phyloP scores from a whole-genome alignment of 2,113 vertebrate species.

The Noturus placidus region DNA sequence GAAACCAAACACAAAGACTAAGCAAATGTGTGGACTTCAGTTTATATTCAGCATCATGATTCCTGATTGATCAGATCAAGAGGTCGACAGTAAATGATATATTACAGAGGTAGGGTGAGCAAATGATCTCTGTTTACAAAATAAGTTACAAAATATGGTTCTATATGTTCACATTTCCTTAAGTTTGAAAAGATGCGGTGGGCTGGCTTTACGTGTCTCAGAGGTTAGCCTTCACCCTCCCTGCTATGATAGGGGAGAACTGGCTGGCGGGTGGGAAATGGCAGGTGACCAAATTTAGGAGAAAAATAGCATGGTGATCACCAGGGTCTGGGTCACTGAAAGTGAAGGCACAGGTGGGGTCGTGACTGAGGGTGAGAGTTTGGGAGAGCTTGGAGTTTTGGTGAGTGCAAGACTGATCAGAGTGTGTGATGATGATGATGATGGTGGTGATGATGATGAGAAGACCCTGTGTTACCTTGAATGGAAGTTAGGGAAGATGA shows the following conservation, averaged over 20 bases:
- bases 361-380: constrained; percentile 13
- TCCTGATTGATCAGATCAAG: background rate
- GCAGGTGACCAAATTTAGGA: background rate
- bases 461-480: constrained; percentile 10
- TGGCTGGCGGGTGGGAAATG: background rate
- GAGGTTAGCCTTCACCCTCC: background rate
- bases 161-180: background rate
- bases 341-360: background rate
- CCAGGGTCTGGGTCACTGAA: background rate
- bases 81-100: no score
- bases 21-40: background rate
- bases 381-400: background rate
- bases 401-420: constrained; percentile 14
- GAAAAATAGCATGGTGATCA: background rate
- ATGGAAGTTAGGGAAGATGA: accelerated
- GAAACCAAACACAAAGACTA: background rate
- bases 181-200: background rate
- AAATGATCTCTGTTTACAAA: no score
- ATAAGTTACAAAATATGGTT: no score
- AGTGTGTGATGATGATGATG: background rate
- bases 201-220: background rate
- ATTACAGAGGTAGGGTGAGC: no score
- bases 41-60: background rate
- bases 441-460: background rate
- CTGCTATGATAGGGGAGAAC: background rate